Evolutionary conservation across 2,113 vertebrate species (phyloP).

Genomic region (Archilochus colubris): DNA sequence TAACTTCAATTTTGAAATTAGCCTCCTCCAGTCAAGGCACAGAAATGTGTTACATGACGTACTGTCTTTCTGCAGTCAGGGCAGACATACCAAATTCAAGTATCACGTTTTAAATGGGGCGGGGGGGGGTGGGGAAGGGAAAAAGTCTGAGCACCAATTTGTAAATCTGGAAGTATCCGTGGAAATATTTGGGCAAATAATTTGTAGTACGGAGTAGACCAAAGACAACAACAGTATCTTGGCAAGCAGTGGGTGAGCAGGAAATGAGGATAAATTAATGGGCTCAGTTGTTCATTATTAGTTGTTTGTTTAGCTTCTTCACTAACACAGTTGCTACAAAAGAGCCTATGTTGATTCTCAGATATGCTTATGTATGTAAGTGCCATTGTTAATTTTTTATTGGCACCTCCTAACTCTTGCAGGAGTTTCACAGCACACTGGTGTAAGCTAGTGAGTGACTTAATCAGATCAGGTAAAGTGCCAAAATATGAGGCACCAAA

Average conservation of each 20-base stretch:
- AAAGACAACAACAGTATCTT: conserved; percentile 24
- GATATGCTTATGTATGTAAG: conserved; percentile 14
- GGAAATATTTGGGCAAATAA: background rate
- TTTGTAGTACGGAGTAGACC: background rate
- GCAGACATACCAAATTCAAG: background rate
- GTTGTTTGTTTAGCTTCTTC: conserved; percentile 51
- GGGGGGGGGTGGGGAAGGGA: too few species aligned
- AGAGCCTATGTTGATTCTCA: conserved; percentile 19
- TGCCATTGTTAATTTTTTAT: conserved; percentile 37
- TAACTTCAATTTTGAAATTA: background rate
- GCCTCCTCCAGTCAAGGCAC: background rate
- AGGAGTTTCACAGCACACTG: background rate
- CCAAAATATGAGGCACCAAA: conserved; percentile 46
- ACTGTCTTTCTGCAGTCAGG: background rate
- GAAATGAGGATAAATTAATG: conserved; percentile 58
- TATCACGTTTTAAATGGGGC: background rate
- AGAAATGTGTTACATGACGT: background rate
- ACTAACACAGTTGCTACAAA: conserved; percentile 35
- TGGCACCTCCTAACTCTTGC: background rate
- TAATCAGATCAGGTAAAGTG: conserved; percentile 59
- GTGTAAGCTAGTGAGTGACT: background rate
- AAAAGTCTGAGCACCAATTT: background rate
- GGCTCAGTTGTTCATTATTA: conserved; percentile 46
- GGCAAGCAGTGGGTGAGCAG: conserved; percentile 26
- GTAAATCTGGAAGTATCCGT: background rate